These are phyloP conservation scores for Pseudopipra pipra DNA, from an alignment of 2,113 vertebrate species.

Conservation along the genomic window DNA sequence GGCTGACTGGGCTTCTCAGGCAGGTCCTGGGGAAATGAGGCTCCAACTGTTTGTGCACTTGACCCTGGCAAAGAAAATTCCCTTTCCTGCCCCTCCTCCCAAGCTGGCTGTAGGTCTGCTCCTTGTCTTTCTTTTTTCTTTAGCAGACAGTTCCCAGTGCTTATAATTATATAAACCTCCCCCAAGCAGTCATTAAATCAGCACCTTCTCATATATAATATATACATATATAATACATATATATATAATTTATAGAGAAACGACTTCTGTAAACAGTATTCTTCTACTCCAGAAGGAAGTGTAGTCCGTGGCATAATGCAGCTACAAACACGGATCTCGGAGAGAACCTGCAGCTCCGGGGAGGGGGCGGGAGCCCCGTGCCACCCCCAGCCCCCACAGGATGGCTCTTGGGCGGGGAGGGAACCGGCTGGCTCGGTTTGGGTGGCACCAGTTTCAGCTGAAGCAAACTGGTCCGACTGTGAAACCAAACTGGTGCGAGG, in stretches of 20 bases:
- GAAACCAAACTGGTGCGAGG: slow-evolving; percentile 79
- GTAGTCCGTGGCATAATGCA: neutral
- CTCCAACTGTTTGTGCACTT: neutral
- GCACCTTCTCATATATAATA: neutral
- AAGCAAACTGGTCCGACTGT: slow-evolving; percentile 86
- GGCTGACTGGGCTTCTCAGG: neutral
- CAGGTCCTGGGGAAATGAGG: rapidly evolving
- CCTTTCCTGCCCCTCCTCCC: neutral
- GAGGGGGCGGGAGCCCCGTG: rapidly evolving
- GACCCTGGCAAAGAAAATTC: neutral
- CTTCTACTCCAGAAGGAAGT: slow-evolving; percentile 12
- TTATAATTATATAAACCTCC: rapidly evolving
- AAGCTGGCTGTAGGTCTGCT: neutral
- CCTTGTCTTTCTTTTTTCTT: rapidly evolving
- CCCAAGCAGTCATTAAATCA: neutral
- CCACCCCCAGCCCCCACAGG: neutral
- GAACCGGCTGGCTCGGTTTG: neutral
- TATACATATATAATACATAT: slow-evolving; percentile 42
- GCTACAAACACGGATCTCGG: neutral
- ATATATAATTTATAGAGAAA: slow-evolving; percentile 57
- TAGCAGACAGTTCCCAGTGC: neutral
- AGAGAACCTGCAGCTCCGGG: neutral
- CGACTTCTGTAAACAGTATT: slow-evolving; percentile 40
- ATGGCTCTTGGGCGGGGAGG: neutral
- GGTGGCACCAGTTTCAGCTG: slow-evolving; percentile 71